Base-by-base conservation (phyloP, 1,140 invertebrate species). In the Drosophila burlai region DNA sequence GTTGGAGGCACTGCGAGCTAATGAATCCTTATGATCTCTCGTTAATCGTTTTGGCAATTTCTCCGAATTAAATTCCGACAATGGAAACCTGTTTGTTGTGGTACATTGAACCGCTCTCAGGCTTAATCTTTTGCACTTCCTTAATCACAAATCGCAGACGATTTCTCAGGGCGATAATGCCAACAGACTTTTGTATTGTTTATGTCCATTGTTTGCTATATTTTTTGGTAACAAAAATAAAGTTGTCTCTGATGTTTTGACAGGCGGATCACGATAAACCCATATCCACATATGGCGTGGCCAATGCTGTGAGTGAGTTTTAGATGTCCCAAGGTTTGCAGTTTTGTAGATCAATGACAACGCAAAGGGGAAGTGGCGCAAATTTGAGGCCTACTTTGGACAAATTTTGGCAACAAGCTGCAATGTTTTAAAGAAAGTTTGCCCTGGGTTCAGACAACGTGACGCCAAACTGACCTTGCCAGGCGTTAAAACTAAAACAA, bases 391-490 rank as follows among this genome's bases (percentile, higher is more conserved):
- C 67, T 71, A 68, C 47, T n/a, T 55, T 8, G 18, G 18, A 0
- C 11, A 0, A 40, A 49, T 58, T 69, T 69, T 42, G 50, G 34
- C 34, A 42, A 69, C 46, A 31, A 2, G 4, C 7, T 42, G 16
- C 49, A 40, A 21, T 38, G 10, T 6, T 18, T 34, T 24, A 52
- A 71, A 57, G 67, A 71, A 71, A 68, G 63, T 68, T 65, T 46
- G 13, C 26, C 42, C 18, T n/a, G 62, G 31, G 68, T 47, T 67
- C 42, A 69, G 21, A 42, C n/a, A 58, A 72, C 69, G 69, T 59
- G 66, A 72, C 66, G 60, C 54, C 66, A 40, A 24, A 57, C 16
- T 50, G 45, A 73, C 67, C 69, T 73, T 73, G 69, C 11, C 46
- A 9, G 10, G 29, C 55, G 15, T 45, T 73, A 11, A 73, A 73